phyloP scores from a whole-genome alignment of 35 echinoderm and acorn worm genomes.

The Stichopus chloronotus region DNA sequence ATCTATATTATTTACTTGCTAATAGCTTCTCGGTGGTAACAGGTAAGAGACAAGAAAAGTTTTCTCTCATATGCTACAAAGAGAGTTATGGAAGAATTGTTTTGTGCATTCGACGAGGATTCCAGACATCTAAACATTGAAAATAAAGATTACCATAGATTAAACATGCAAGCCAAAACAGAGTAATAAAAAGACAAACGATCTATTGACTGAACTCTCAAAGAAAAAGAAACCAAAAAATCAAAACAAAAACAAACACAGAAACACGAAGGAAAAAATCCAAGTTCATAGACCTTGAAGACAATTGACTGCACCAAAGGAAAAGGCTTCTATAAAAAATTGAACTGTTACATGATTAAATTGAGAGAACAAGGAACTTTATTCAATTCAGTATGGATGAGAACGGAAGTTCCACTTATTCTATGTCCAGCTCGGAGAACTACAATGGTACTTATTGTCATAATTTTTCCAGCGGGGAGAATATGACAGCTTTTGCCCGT shows the following conservation, averaged over 20 bases:
- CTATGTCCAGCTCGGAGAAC: not conserved
- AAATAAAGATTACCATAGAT: too few species aligned
- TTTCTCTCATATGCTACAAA: not conserved
- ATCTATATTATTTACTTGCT: constrained; percentile 6
- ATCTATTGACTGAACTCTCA: too few species aligned
- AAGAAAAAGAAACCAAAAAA: not conserved
- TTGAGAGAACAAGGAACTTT: too few species aligned
- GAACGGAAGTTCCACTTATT: not conserved
- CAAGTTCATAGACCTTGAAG: too few species aligned
- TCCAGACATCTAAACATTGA: not conserved
- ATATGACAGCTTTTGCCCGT: not conserved
- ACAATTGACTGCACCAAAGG: too few species aligned
- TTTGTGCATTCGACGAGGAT: not conserved
- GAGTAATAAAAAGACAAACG: too few species aligned
- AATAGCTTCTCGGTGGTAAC: not conserved
- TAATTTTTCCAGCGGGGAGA: not conserved
- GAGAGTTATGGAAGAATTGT: not conserved
- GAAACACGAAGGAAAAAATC: too few species aligned
- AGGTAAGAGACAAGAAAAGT: not conserved
- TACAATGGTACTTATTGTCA: not conserved
- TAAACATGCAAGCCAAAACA: too few species aligned
- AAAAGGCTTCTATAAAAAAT: too few species aligned
- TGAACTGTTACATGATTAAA: too few species aligned
- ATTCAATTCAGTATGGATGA: not conserved
- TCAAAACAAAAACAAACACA: too few species aligned